Percentiles rank a stretch among this genome's conserved stretches.
phyloP scores from a whole-genome alignment of 1,140 invertebrate species.

The Calephelis nemesis region DNA sequence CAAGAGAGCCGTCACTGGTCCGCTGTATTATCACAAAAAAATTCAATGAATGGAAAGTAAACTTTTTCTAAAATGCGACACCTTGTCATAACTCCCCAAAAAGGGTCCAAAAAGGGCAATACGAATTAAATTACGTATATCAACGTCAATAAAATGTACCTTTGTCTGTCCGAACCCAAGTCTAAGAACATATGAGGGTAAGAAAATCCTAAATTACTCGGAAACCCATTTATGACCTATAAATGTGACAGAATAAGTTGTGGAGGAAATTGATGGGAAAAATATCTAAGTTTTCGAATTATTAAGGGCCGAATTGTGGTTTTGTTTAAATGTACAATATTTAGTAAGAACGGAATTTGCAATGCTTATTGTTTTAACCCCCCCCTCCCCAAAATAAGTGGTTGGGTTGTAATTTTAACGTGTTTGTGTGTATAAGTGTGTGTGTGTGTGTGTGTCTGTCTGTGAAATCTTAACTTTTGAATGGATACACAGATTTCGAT shows the following conservation, averaged over 20 bases:
- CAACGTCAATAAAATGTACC: conserved; percentile 29
- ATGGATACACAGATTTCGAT: no score
- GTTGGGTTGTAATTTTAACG: no score
- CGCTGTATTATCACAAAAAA: no score
- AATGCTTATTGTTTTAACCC: no score
- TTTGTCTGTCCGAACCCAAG: conserved; percentile 17
- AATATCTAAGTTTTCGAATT: not conserved
- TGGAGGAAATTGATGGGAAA: not conserved
- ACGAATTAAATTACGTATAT: conserved; percentile 28
- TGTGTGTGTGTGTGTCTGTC: no score
- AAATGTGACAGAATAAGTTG: conserved; percentile 11
- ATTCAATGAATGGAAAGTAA: no score
- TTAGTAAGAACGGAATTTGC: not conserved
- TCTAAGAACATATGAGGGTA: not conserved
- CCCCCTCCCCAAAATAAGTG: no score
- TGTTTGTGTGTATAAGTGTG: no score
- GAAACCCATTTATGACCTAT: conserved; percentile 2
- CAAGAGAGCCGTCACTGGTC: no score
- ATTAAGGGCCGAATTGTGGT: not conserved
- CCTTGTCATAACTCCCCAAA: not conserved
- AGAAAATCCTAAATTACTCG: conserved; percentile 2
- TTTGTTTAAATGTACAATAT: not conserved
- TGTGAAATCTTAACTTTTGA: no score
- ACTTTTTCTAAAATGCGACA: not conserved
- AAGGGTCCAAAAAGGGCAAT: conserved; percentile 16